Evolutionary conservation across 2,113 vertebrate genomes (phyloP).

Genomic region (Ptilonorhynchus violaceus): DNA sequence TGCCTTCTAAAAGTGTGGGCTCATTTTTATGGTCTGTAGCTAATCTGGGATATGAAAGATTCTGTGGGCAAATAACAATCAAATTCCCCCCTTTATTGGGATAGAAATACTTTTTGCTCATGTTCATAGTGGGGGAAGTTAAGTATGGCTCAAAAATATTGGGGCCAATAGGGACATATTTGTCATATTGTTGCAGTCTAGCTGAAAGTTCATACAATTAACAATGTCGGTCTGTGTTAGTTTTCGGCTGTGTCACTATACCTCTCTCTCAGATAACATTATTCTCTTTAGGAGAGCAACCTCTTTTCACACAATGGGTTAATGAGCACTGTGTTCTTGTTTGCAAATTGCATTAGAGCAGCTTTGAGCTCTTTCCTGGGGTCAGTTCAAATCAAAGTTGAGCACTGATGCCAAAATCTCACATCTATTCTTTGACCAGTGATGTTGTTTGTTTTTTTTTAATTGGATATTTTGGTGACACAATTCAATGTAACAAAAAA

Average conservation of each 20-base stretch:
- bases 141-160: neutral
- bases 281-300: neutral
- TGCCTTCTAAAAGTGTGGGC: neutral
- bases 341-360: neutral
- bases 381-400: neutral
- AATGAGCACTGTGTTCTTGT: neutral
- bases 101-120: neutral
- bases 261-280: neutral
- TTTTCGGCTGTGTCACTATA: neutral
- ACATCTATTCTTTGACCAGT: neutral
- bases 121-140: accelerated
- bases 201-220: neutral
- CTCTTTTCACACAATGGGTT: neutral
- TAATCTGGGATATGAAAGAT: neutral
- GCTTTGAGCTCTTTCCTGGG: neutral
- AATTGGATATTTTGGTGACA: neutral
- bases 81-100: neutral
- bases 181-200: neutral
- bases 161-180: neutral
- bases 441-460: neutral
- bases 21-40: neutral
- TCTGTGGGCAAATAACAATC: neutral
- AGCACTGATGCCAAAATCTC: neutral
- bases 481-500: neutral
- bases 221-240: neutral